Base-by-base conservation (phyloP, 2,888 invertebrate genomes). In the Magallana nippona region DNA sequence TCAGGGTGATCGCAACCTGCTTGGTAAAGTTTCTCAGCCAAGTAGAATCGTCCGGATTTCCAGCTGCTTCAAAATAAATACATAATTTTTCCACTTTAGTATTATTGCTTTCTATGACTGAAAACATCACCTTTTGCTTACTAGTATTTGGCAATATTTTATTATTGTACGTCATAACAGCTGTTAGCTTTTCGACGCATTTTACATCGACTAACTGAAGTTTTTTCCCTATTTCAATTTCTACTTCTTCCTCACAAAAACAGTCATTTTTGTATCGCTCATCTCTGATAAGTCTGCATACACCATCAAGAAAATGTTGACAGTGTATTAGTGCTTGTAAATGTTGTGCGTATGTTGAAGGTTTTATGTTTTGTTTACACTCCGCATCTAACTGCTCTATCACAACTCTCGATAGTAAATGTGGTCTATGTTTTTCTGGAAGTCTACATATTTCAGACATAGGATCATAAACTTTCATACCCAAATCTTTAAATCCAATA, bases 361-460 rank as follows among this genome's bases (percentile, higher is more conserved):
- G n/a, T n/a, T n/a, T n/a, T n/a, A n/a, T n/a, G n/a, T n/a, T n/a
- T n/a, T n/a, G n/a, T n/a, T n/a, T n/a, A n/a, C 19, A 3, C n/a
- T 63, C 63, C 2, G 32, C 2, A 17, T 32, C 19, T 2, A 82
- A n/a, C 13, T 27, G 10, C 55, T 82, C 78, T 10, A 19, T 15
- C 10, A 82, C 17, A 32, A 79, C n/a, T 1, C 60, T 32, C 17
- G 78, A 78, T 55, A 82, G 32, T 10, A 78, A 55, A 32, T 13
- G 27, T 13, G 82, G 82, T 22, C 19, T 58, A 22, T 55, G 55
- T 0, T 44, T 82, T 2, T 78, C 60, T n/a, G 82, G 82, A 55
- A 82, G 62, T 44, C n/a, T 19, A n/a, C 19, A 32, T 10, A 82
- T 78, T 10, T 60, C 32, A 5, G 10, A 13, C 44, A 60, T 0